These are phyloP conservation scores for Drosophila kikkawai DNA, from an alignment of 1,140 invertebrate genomes.

Conservation along the genomic window DNA sequence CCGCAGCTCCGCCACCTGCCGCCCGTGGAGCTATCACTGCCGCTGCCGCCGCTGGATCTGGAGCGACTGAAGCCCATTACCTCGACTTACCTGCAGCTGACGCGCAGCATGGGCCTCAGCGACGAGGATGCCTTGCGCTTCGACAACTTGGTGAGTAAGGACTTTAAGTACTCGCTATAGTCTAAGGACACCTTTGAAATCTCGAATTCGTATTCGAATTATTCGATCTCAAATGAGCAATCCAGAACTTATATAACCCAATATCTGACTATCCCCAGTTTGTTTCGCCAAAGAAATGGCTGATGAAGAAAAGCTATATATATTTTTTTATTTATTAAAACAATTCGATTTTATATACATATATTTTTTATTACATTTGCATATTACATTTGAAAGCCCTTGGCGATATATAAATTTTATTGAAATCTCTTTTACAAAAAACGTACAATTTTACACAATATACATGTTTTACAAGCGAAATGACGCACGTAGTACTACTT, in stretches of 20 bases:
- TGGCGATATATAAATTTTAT: conserved; percentile 40
- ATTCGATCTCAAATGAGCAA: conserved; percentile 33
- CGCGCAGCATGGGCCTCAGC: conserved; percentile 88
- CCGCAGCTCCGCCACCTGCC: conserved; percentile 52
- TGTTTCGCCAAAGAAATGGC: background rate
- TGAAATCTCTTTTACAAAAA: conserved; percentile 41
- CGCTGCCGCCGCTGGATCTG: conserved; percentile 76
- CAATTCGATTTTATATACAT: conserved; percentile 13
- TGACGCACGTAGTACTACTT: conserved; percentile 32
- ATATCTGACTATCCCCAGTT: background rate
- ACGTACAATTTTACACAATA: background rate
- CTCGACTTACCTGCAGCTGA: conserved; percentile 93
- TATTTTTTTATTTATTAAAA: conserved; percentile 4
- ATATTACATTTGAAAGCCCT: conserved; percentile 59
- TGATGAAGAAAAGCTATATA: background rate
- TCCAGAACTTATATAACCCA: background rate
- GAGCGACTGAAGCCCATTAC: conserved; percentile 93
- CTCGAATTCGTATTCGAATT: background rate
- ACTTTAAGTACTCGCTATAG: conserved; percentile 82
- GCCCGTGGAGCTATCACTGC: conserved; percentile 34
- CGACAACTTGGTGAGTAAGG: conserved; percentile 86
- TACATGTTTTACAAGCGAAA: conserved; percentile 7
- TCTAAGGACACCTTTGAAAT: background rate
- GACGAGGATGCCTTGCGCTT: conserved; percentile 88
- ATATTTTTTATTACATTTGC: conserved; percentile 39